phyloP scores from a whole-genome alignment of 2,113 vertebrate genomes.

The Thymallus thymallus region DNA sequence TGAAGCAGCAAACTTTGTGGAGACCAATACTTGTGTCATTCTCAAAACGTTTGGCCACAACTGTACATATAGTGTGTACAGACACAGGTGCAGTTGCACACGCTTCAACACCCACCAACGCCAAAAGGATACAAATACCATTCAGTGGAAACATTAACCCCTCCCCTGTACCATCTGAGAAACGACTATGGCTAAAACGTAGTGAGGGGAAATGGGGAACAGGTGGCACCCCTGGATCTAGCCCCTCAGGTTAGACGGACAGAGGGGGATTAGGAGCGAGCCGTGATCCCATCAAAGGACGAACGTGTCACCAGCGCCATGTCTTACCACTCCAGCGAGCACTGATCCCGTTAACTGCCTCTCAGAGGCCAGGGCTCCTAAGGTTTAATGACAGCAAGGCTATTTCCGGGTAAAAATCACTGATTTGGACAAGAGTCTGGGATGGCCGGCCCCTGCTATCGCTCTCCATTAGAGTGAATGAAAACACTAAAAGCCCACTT shows the following conservation, averaged over 20 bases:
- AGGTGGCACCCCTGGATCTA: slow-evolving; percentile 16
- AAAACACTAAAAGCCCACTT: slow-evolving; percentile 68
- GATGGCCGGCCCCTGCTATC: slow-evolving; percentile 74
- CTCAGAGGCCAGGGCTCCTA: slow-evolving; percentile 53
- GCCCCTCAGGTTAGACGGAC: slow-evolving; percentile 63
- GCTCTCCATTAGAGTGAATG: slow-evolving; percentile 76
- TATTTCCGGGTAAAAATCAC: slow-evolving; percentile 76
- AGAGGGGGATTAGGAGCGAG: slow-evolving; percentile 46
- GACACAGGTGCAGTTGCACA: slow-evolving; percentile 4
- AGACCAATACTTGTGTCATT: too few species aligned
- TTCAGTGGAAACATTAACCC: not conserved
- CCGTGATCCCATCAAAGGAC: slow-evolving; percentile 61
- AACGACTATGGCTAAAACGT: not conserved
- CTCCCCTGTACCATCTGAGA: not conserved
- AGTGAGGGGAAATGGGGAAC: not conserved
- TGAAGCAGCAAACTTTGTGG: too few species aligned
- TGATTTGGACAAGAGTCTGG: slow-evolving; percentile 71
- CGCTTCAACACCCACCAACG: not conserved
- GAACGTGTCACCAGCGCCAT: slow-evolving; percentile 52
- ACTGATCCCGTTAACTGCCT: slow-evolving; percentile 77
- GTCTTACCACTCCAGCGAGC: slow-evolving; percentile 71
- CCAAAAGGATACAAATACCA: not conserved
- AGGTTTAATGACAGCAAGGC: slow-evolving; percentile 57
- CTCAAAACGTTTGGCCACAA: too few species aligned
- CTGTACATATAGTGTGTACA: too few species aligned